Evolutionary conservation across 2,888 invertebrate species (phyloP).

Genomic region (Augiades crinisus): DNA sequence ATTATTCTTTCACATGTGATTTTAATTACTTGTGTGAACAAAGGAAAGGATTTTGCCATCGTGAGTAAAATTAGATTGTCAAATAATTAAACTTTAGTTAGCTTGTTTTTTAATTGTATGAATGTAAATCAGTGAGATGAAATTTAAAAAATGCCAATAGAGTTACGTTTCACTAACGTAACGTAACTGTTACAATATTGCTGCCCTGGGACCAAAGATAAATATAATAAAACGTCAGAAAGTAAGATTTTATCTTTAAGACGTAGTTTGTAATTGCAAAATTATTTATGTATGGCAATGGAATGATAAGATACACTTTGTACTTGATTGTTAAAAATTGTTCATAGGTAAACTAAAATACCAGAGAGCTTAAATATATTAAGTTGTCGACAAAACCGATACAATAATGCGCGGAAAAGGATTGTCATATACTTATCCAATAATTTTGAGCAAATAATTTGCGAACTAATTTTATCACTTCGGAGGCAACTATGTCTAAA

Average conservation of each 20-base stretch:
- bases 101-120: background rate
- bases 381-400: too few relatives aligned
- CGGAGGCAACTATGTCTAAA: too few relatives aligned
- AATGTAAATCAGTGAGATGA: background rate
- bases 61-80: background rate
- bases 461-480: too few relatives aligned
- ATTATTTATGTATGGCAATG: background rate
- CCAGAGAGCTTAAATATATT: too few relatives aligned
- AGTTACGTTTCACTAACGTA: background rate
- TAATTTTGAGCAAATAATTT: too few relatives aligned
- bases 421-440: too few relatives aligned
- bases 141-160: background rate
- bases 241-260: background rate
- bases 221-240: background rate
- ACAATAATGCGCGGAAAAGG: too few relatives aligned
- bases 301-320: background rate
- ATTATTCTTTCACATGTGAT: background rate
- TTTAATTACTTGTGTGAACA: background rate
- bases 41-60: background rate
- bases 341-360: too few relatives aligned
- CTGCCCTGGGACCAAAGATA: slow-evolving; percentile 4
- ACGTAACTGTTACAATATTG: slow-evolving; percentile 1
- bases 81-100: background rate
- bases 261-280: background rate
- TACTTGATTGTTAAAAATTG: too few relatives aligned